Base-by-base conservation (phyloP, 2,888 invertebrate species). In the Metalampra italica region DNA sequence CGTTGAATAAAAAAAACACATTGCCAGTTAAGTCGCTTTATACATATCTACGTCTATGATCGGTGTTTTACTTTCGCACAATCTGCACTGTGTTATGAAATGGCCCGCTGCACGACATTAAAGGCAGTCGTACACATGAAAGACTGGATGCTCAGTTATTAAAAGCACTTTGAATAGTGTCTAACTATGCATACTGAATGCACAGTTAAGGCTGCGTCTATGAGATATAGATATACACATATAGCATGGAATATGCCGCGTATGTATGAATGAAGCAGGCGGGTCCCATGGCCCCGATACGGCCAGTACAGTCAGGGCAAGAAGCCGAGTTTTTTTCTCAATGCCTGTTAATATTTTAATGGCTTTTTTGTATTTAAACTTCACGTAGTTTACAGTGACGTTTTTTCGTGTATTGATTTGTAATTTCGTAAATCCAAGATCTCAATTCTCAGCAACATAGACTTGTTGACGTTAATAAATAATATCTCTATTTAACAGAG, bases 211-310 rank as follows among this genome's bases (percentile, higher is more conserved):
- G n/a, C n/a, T 32, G 2, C 11, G n/a, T 36, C 36, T 36, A 36
- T n/a, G 14, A 15, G 14, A 7, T 40, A 14, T 14, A 11, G 12
- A 29, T 29, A 43, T 34, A 43, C 11, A 43, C 7, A 29, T 45
- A 38, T 29, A 45, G 42, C 32, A 42, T 22, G 22, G 22, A 44
- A 43, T 38, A 45, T 53, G 48, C 22, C 38, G 29, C 12, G 40
- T 46, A 14, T 29, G 46, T 51, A 64, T 68, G 72, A 72, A 73
- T 69, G 66, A 60, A 56, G 47, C 54, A 56, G 80, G 80, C 78
- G 80, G 70, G 53, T 54, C 64, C 52, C 49, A 45, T 63, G 77
- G 59, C 80, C 78, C 63, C 75, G 57, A 75, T 80, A 66, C 60
- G 43, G 54, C 60, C 38, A 40, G 66, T 68, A 70, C 70, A 60